Evolutionary conservation across 2,113 vertebrate genomes (phyloP).

Genomic region (Pangasianodon hypophthalmus): DNA sequence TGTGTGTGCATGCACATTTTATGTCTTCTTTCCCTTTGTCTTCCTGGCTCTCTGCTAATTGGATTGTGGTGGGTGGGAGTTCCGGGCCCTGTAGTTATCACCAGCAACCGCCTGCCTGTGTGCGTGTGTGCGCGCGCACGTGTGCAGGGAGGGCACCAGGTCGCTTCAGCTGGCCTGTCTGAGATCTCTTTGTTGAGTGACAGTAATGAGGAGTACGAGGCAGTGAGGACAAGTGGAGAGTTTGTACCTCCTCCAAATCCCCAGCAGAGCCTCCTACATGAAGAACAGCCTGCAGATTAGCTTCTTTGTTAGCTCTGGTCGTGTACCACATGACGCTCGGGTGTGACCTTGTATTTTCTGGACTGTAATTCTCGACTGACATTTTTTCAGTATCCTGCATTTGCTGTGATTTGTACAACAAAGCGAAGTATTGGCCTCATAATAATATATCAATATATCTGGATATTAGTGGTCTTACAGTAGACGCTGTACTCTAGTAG

Average conservation of each 20-base stretch:
- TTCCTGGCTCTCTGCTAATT: constrained; percentile 35
- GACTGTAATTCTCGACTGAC: no score
- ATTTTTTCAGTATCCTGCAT: not conserved
- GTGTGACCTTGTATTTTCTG: not conserved
- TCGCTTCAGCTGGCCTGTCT: constrained; percentile 63
- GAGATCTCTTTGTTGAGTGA: constrained; percentile 75
- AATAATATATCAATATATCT: not conserved
- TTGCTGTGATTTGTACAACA: not conserved
- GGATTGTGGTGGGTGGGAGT: constrained; percentile 40
- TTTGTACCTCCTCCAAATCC: constrained; percentile 61
- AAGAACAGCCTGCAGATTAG: not conserved
- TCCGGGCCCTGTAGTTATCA: constrained; percentile 9
- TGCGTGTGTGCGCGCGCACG: not conserved
- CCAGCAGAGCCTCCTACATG: constrained; percentile 61
- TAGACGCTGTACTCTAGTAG: not conserved
- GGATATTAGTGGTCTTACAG: not conserved
- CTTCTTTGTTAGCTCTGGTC: not conserved
- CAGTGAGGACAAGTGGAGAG: constrained; percentile 61
- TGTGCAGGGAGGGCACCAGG: constrained; percentile 63
- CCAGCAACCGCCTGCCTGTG: not conserved
- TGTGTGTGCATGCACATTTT: constrained; percentile 56
- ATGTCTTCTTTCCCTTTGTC: constrained; percentile 37
- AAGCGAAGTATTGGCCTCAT: not conserved
- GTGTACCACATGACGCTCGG: not conserved
- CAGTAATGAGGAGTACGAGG: constrained; percentile 75